A percentile compares a stretch with the other conserved stretches of the same genome.
Conservation (phyloP, 2,797 vertebrate species). For the Lophius americanus region DNA sequence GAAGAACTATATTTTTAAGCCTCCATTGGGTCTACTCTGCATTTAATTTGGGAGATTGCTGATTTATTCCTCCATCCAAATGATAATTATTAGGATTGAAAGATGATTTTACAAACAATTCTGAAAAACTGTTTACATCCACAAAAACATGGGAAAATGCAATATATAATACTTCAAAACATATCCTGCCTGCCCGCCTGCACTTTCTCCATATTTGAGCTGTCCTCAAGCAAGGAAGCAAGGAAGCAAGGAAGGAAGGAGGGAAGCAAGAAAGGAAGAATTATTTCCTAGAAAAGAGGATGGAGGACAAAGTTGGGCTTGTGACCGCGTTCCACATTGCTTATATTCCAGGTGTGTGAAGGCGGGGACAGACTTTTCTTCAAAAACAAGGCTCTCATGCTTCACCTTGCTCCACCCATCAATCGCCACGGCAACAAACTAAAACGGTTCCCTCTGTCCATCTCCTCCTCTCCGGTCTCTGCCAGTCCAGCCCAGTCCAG, state of each 20-base stretch:
- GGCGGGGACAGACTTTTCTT: conserved; percentile 35
- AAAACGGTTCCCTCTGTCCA: conserved; percentile 18
- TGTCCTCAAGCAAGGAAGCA: conserved; percentile 33
- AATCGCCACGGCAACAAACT: conserved; percentile 23
- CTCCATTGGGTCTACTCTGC: conserved; percentile 28
- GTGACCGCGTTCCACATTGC: neutral
- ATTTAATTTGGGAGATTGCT: conserved; percentile 20
- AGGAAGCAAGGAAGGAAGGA: conserved; percentile 6
- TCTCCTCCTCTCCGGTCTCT: conserved; percentile 15
- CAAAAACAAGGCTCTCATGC: conserved; percentile 24
- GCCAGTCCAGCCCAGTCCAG: conserved; percentile 24
- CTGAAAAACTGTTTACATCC: conserved; percentile 48
- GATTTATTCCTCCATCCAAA: conserved; percentile 35
- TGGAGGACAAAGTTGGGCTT: neutral
- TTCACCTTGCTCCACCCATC: conserved; percentile 20
- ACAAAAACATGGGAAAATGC: conserved; percentile 58
- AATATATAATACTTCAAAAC: conserved; percentile 50
- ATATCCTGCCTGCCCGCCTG: conserved; percentile 37
- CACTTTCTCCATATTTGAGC: conserved; percentile 63
- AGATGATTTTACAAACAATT: conserved; percentile 9
- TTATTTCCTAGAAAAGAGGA: conserved; percentile 6
- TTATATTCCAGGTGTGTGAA: conserved; percentile 25
- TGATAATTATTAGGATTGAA: conserved; percentile 21
- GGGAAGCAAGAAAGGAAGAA: conserved; percentile 20
- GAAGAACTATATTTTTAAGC: conserved; percentile 30